Percentiles rank a stretch among this genome's conserved stretches.
Evolutionary conservation across 2,888 invertebrate genomes (phyloP).

Genomic region (Teleiodes luculella): DNA sequence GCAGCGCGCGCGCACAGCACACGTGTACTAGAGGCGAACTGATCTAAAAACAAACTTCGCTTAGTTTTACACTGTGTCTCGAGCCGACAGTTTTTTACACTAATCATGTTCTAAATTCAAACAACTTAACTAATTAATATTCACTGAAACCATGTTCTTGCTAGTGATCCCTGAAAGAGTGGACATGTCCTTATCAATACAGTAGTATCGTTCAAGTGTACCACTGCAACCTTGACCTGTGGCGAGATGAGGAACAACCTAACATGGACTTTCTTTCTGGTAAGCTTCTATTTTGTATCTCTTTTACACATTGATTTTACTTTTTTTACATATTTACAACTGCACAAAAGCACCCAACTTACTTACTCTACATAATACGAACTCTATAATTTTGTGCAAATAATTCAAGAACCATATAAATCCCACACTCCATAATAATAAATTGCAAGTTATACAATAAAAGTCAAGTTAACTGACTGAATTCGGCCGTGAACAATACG

Average conservation of each 20-base stretch:
- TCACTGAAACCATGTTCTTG: conserved; percentile 50
- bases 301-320: background rate
- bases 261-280: conserved; percentile 66
- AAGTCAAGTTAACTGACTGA: background rate
- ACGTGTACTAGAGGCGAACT: conserved; percentile 75
- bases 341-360: background rate
- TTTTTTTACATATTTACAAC: background rate
- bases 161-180: conserved; percentile 56
- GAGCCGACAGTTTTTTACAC: conserved; percentile 30
- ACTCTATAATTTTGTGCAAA: background rate
- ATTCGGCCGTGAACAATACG: background rate
- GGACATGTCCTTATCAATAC: conserved; percentile 74
- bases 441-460: background rate
- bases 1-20: conserved; percentile 69
- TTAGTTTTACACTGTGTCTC: conserved; percentile 64
- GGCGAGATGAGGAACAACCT: conserved; percentile 67
- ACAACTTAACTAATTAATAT: conserved; percentile 7
- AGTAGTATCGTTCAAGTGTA: conserved; percentile 56
- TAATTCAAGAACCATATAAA: background rate
- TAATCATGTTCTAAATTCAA: conserved; percentile 22
- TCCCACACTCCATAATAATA: background rate
- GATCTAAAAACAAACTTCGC: conserved; percentile 59
- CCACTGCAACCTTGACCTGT: conserved; percentile 43
- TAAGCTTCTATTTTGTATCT: conserved; percentile 33
- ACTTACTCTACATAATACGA: background rate